Evolutionary conservation across 2,888 invertebrate genomes (phyloP).

Genomic region (Agrochola lychnidis): DNA sequence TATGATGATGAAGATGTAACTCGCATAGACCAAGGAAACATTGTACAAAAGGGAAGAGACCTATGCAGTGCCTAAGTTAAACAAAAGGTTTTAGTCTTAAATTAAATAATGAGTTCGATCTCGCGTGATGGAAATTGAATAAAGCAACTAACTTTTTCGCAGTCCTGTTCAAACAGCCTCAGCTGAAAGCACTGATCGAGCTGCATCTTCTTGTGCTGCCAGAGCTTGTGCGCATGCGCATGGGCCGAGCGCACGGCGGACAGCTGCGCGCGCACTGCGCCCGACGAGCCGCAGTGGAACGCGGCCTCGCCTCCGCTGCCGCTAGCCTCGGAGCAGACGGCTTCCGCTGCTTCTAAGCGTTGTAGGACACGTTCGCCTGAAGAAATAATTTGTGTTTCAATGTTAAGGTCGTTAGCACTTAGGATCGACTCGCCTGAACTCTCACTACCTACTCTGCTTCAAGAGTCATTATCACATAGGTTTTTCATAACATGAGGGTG

Average conservation of each 20-base stretch:
- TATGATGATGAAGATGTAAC: not conserved
- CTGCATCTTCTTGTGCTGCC: constrained; percentile 98
- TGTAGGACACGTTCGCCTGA: constrained; percentile 93
- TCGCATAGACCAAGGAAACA: not conserved
- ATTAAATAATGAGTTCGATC: not conserved
- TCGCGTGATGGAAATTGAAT: not conserved
- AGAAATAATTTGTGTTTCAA: not conserved
- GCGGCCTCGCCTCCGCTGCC: constrained; percentile 92
- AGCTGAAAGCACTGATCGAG: constrained; percentile 99
- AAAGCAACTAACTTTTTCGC: constrained; percentile 94
- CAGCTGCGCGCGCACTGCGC: constrained; percentile 94
- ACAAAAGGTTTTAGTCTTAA: not conserved
- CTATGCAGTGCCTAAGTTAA: no score
- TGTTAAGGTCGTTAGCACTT: constrained; percentile 25
- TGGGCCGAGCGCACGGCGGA: constrained; percentile 97
- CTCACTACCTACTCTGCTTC: not conserved
- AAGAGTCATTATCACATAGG: not conserved
- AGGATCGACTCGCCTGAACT: not conserved
- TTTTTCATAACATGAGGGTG: not conserved
- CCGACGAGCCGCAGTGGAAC: constrained; percentile 93
- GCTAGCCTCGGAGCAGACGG: constrained; percentile 91
- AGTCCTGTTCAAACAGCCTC: constrained; percentile 98
- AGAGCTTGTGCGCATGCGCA: constrained; percentile 97
- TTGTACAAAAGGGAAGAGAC: not conserved
- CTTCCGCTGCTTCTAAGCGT: constrained; percentile 90